phyloP scores from a whole-genome alignment of 2,888 invertebrate species.

The Molanna angustata region DNA sequence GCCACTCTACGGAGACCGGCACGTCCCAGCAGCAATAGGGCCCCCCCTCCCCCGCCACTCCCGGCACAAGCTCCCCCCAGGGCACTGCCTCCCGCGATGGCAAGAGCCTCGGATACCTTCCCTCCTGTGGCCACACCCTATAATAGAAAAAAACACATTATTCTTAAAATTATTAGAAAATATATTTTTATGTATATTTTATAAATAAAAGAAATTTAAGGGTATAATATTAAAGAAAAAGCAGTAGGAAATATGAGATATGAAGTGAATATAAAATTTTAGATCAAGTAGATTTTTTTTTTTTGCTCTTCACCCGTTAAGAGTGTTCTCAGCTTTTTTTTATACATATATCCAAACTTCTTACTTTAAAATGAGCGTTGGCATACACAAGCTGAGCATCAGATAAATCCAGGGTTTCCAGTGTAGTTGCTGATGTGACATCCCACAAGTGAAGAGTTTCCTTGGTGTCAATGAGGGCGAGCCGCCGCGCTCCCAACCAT shows the following conservation, averaged over 20 bases:
- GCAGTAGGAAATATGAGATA: not conserved
- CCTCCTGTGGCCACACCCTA: constrained; percentile 94
- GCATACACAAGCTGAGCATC: constrained; percentile 81
- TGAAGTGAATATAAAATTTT: not conserved
- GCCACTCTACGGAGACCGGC: constrained; percentile 65
- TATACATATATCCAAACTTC: not conserved
- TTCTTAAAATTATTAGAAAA: too few species aligned
- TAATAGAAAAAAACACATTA: too few species aligned
- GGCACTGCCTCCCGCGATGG: constrained; percentile 57
- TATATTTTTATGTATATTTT: too few species aligned
- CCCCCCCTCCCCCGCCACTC: constrained; percentile 57
- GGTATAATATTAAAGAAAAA: not conserved
- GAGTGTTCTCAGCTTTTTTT: too few species aligned
- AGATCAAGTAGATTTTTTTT: not conserved
- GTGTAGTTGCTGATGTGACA: constrained; percentile 82
- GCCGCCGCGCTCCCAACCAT: constrained; percentile 79
- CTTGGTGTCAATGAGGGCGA: constrained; percentile 80
- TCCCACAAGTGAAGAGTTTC: constrained; percentile 89
- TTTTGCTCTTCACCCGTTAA: too few species aligned
- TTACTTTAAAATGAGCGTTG: constrained; percentile 79
- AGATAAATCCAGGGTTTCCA: constrained; percentile 78
- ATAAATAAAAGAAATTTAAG: not conserved
- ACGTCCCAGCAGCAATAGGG: constrained; percentile 56
- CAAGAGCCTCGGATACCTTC: constrained; percentile 71
- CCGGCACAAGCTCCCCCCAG: constrained; percentile 48